A percentile compares a stretch with the other conserved stretches of the same genome.
Conservation (phyloP, 2,113 vertebrate species). For the Uria aalge region DNA sequence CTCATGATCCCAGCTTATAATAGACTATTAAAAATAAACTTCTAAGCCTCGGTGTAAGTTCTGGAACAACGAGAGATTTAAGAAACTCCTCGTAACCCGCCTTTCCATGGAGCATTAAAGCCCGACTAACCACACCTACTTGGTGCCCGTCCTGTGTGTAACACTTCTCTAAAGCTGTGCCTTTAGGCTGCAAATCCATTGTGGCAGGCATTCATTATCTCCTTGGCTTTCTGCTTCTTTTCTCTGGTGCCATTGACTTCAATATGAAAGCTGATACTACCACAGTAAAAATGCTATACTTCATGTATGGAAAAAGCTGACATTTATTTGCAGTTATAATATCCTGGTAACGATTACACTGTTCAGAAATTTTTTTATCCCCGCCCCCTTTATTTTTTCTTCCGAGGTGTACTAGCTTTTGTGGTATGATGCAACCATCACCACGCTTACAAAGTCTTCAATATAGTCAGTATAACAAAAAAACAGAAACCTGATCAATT, state of each 20-base stretch:
- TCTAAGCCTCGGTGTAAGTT: neutral
- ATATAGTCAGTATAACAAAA: neutral
- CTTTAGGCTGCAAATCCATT: neutral
- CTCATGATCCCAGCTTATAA: neutral
- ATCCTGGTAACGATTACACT: neutral
- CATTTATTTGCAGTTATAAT: neutral
- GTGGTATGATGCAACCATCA: neutral
- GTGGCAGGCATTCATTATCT: neutral
- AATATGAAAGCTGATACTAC: neutral
- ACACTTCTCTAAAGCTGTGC: neutral
- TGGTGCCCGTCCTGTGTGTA: neutral
- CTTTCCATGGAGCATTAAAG: neutral
- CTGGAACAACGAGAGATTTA: neutral
- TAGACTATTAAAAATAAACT: slow-evolving; percentile 49
- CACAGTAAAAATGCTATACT: neutral
- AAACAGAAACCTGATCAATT: neutral
- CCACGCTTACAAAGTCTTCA: neutral
- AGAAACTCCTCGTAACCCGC: neutral
- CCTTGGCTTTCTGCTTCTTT: neutral
- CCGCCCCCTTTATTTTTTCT: neutral
- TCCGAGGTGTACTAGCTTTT: neutral
- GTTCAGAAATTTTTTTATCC: neutral
- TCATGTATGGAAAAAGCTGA: neutral
- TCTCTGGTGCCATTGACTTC: neutral
- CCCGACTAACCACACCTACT: neutral